Evolutionary conservation across 2,888 invertebrate species (phyloP), one percentile per base, ranked within the genome.

Genomic region (Cantharis lateralis): DNA sequence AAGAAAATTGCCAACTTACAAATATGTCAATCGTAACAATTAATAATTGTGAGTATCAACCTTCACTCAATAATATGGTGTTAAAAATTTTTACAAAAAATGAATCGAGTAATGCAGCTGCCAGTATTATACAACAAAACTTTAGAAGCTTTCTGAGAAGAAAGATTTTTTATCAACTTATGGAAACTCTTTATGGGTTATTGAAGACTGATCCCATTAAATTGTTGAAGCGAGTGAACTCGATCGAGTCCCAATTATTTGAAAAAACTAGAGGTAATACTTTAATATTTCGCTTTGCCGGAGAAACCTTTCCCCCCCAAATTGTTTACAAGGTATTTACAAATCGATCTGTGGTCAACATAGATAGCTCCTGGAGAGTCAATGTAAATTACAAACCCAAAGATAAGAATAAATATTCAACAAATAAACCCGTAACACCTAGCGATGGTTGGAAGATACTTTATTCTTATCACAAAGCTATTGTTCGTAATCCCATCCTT

Each of bases 271-370:
- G 74, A 18, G 80, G 81, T 15, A 78, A 79, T 68, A 74, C 74
- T 20, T 68, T 86, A 9, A 74, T 84, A 68, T 83, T 85, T 76
- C 81, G 83, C 16, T 80, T 86, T 16, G 81, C 81, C n/a, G 86
- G 86, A 10, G 76, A 71, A 13, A 64, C 64, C 7, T 85, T 85
- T 80, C 85, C 86, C 3, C 85, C 86, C 7, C 71, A 62, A 26
- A 85, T 86, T 15, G 83, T 85, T 3, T 86, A 85, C 70, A 85
- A 83, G 74, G 79, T 84, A 63, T 82, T 81, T 70, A 78, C 80
- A 5, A 81, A 74, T 10, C 77, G 28, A 48, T 24, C n/a, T 61
- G 15, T 78, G 62, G 15, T 78, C 9, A 73, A 78, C 68, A 11
- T 78, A 20, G 16, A 10, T 11, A 28, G 62, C 10, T 66, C 16